A percentile compares a stretch with the other conserved stretches of the same genome.
Conservation (phyloP, 2,888 invertebrate species). For the Muschampia plurimacula region DNA sequence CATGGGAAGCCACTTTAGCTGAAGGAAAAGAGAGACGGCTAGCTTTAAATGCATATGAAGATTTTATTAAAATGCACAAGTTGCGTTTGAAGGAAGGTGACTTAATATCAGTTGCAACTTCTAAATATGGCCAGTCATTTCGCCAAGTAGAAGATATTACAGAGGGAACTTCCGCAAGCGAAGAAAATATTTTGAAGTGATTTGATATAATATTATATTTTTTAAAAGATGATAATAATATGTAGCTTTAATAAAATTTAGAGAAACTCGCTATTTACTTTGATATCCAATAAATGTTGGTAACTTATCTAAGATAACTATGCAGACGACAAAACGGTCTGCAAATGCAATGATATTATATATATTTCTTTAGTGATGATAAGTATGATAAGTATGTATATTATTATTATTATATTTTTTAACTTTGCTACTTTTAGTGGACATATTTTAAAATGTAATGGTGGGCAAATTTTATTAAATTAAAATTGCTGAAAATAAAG, state of each 20-base stretch:
- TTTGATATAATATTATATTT: background rate
- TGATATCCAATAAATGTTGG: background rate
- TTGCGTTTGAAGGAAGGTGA: slow-evolving; percentile 60
- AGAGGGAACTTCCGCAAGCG: slow-evolving; percentile 18
- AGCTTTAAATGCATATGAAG: slow-evolving; percentile 72
- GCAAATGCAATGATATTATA: no score
- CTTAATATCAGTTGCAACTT: slow-evolving; percentile 6
- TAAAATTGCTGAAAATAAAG: background rate
- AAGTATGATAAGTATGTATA: no score
- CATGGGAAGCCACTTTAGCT: slow-evolving; percentile 83
- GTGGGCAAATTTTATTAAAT: background rate
- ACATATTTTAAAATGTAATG: background rate
- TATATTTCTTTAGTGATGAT: no score
- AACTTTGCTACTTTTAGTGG: no score
- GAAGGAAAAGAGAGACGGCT: slow-evolving; percentile 81
- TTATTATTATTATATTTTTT: no score
- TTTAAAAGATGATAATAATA: background rate
- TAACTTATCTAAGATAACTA: no score
- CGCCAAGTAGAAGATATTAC: slow-evolving; percentile 10
- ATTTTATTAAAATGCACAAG: slow-evolving; percentile 67
- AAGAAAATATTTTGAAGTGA: slow-evolving; percentile 4
- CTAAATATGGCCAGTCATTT: background rate
- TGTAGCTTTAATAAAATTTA: background rate
- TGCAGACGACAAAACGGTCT: no score
- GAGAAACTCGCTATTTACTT: background rate